These are phyloP conservation scores for Tenualosa thibaudeaui DNA, from an alignment of 2,797 vertebrate species.

Conservation along the genomic window DNA sequence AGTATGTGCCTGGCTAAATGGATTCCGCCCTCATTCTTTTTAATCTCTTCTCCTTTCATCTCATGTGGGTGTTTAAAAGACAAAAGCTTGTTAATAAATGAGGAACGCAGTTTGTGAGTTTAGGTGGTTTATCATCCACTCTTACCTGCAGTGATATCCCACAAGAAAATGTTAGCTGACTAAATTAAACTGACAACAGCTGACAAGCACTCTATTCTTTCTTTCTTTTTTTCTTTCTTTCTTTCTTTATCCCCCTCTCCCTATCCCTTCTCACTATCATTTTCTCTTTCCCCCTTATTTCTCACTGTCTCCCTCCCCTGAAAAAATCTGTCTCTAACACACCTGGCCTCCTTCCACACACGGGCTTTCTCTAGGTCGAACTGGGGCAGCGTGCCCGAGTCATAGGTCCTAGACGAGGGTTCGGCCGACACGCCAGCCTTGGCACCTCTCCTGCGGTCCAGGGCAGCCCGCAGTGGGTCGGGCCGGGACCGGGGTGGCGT, in stretches of 20 bases:
- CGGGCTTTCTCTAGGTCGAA: constrained; percentile 90
- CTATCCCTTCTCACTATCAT: not conserved
- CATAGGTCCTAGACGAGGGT: constrained; percentile 82
- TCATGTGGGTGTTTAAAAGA: not conserved
- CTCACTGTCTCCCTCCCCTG: not conserved
- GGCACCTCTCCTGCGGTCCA: constrained; percentile 83
- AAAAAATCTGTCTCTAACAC: constrained; percentile 51
- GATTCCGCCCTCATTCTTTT: not conserved
- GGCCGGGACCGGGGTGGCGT: not conserved
- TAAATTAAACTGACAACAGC: not conserved
- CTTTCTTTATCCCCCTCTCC: not conserved
- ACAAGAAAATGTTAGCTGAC: too few species aligned
- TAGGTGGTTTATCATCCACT: not conserved
- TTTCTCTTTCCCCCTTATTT: not conserved
- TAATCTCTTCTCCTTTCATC: not conserved
- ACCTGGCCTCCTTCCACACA: constrained; percentile 90
- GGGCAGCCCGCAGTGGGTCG: constrained; percentile 67
- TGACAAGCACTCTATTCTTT: not conserved
- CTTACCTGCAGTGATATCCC: too few species aligned
- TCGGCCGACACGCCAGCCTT: constrained; percentile 93
- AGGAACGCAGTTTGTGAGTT: not conserved
- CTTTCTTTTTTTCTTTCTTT: not conserved
- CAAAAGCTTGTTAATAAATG: not conserved
- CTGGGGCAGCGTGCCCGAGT: constrained; percentile 74
- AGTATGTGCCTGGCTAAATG: not conserved